phyloP scores from a whole-genome alignment of 92 coral and sea anemone species.

The Parazoanthus darwini region DNA sequence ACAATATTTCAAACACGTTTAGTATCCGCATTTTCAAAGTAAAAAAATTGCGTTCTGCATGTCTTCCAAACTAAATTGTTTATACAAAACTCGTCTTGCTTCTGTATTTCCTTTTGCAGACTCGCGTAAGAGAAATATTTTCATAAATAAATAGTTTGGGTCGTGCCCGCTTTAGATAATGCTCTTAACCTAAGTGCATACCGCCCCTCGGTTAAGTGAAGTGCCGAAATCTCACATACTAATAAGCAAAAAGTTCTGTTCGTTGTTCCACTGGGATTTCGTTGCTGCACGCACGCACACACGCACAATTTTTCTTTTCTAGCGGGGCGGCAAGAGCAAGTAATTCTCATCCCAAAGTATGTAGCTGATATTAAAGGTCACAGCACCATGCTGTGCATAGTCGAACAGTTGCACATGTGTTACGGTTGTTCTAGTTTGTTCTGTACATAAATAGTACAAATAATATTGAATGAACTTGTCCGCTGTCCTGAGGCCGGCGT shows the following conservation, averaged over 20 bases:
- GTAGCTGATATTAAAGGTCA: conserved; percentile 8
- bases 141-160: conserved; percentile 1
- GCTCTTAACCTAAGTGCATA: conserved; percentile 23
- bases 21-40: neutral
- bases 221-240: neutral
- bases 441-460: neutral
- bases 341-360: neutral
- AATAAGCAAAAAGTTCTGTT: neutral
- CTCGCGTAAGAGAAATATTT: neutral
- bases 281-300: neutral
- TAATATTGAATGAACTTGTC: neutral
- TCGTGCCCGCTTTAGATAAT: neutral
- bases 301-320: neutral
- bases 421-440: neutral
- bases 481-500: neutral
- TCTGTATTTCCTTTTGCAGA: neutral
- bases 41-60: neutral
- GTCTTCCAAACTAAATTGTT: neutral
- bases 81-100: neutral
- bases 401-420: neutral
- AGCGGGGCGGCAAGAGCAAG: too few relatives aligned
- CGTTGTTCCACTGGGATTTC: neutral
- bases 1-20: neutral
- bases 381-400: neutral
- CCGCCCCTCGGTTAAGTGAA: conserved; percentile 5